Percentiles rank a stretch among this genome's conserved stretches.
Evolutionary conservation across 2,113 vertebrate species (phyloP).

Genomic region (Stomatorhinus ivindoensis): DNA sequence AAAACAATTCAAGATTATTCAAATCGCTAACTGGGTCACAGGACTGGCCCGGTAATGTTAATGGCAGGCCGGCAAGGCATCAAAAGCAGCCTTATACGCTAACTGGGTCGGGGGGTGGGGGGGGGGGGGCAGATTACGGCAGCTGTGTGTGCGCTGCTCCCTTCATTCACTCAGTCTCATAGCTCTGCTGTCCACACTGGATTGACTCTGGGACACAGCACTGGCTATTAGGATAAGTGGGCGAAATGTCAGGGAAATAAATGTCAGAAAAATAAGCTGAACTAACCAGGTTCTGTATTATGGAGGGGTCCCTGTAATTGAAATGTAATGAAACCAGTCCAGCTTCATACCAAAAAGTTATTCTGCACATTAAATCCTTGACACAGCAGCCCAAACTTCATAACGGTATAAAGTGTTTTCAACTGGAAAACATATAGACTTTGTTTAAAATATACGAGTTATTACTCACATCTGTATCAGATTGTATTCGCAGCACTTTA

Average conservation of each 20-base stretch:
- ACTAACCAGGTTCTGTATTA: too few species aligned
- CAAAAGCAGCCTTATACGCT: constrained; percentile 13
- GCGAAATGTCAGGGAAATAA: background rate
- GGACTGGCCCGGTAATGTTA: constrained; percentile 15
- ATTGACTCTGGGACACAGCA: background rate
- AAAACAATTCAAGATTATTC: constrained; percentile 23
- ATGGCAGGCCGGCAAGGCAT: constrained; percentile 20
- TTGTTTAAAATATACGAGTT: background rate
- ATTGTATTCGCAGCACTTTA: background rate
- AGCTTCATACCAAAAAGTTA: too few species aligned
- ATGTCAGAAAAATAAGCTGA: background rate
- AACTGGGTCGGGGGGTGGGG: constrained; percentile 18
- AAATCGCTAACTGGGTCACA: background rate
- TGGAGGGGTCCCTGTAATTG: too few species aligned
- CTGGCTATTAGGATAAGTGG: background rate
- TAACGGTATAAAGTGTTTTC: background rate
- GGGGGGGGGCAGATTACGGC: background rate
- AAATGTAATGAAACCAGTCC: too few species aligned
- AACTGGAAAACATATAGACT: constrained; percentile 28
- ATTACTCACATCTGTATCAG: background rate
- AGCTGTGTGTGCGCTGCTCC: constrained; percentile 7
- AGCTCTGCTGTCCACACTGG: background rate
- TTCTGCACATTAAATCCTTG: background rate
- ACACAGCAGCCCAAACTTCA: constrained; percentile 25
- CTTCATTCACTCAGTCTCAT: constrained; percentile 12